A percentile compares a stretch with the other conserved stretches of the same genome.
Conservation (phyloP, 2,888 invertebrate genomes). For the Anticlea derivata region DNA sequence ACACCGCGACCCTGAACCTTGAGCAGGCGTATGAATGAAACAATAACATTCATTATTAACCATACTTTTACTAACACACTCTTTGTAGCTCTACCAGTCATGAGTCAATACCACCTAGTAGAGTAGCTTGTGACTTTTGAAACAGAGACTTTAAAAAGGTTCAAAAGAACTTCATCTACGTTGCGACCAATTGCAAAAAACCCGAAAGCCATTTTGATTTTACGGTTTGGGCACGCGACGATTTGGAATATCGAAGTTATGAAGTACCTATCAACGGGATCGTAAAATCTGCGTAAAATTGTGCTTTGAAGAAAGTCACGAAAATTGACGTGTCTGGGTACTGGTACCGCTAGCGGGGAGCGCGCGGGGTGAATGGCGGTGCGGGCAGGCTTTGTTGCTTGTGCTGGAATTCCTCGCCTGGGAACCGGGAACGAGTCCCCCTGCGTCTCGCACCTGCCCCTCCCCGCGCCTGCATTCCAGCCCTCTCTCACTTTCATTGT, state of each 20-base stretch:
- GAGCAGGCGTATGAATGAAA: constrained; percentile 60
- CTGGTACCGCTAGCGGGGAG: constrained; percentile 42
- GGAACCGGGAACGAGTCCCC: constrained; percentile 73
- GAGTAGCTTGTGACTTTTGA: background rate
- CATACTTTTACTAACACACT: constrained; percentile 22
- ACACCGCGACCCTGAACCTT: constrained; percentile 62
- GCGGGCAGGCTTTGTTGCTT: constrained; percentile 80
- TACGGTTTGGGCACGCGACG: constrained; percentile 48
- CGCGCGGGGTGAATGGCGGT: constrained; percentile 77
- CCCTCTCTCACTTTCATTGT: constrained; percentile 83
- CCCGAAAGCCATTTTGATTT: constrained; percentile 44
- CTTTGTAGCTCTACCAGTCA: constrained; percentile 3
- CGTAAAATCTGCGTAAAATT: constrained; percentile 66
- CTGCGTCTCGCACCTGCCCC: constrained; percentile 50
- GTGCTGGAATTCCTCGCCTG: constrained; percentile 82
- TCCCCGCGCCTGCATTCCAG: constrained; percentile 72
- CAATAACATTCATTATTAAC: constrained; percentile 58
- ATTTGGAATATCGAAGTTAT: constrained; percentile 58
- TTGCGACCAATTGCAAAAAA: constrained; percentile 33
- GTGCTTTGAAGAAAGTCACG: constrained; percentile 71
- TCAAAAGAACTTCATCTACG: too few relatives aligned
- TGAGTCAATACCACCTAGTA: constrained; percentile 8
- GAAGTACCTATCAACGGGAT: constrained; percentile 50
- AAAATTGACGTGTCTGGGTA: constrained; percentile 70
- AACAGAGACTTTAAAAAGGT: too few relatives aligned